Evolutionary conservation across 1,140 invertebrate species (phyloP).

Genomic region (Elymnias hypermnestra): DNA sequence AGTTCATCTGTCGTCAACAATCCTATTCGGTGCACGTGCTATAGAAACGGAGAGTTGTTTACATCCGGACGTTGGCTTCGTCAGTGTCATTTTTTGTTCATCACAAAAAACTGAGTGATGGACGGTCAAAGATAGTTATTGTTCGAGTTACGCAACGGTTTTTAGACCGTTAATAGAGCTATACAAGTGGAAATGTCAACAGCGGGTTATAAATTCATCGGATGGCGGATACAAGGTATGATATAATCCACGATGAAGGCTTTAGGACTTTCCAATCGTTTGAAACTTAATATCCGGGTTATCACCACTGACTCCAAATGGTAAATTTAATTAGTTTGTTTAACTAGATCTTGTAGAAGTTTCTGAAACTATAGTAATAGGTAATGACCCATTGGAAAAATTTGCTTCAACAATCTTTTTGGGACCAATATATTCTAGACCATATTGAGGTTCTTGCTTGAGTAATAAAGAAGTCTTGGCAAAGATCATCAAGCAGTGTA

Average conservation of each 20-base stretch:
- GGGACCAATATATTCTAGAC: too few species aligned
- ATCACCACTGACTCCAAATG: too few species aligned
- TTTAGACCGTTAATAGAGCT: too few species aligned
- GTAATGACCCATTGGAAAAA: too few species aligned
- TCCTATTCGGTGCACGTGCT: conserved; percentile 9
- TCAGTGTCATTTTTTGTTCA: conserved; percentile 23
- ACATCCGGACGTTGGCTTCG: conserved; percentile 17
- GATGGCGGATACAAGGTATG: not conserved
- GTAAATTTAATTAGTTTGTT: too few species aligned
- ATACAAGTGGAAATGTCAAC: too few species aligned
- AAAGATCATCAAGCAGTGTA: too few species aligned
- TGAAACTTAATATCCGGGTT: not conserved
- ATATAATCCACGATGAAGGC: not conserved
- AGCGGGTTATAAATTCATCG: not conserved
- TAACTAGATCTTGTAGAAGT: too few species aligned
- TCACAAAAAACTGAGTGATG: conserved; percentile 11
- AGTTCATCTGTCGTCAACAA: not conserved
- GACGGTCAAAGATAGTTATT: conserved; percentile 7
- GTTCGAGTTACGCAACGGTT: not conserved
- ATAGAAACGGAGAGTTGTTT: conserved; percentile 35
- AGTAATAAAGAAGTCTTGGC: too few species aligned
- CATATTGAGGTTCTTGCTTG: too few species aligned
- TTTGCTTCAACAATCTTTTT: too few species aligned
- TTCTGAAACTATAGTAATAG: too few species aligned
- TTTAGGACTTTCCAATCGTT: conserved; percentile 1